Evolutionary conservation across 2,113 vertebrate species (phyloP), one percentile per base, ranked within the genome.

Genomic region (Erpornis zantholeuca): DNA sequence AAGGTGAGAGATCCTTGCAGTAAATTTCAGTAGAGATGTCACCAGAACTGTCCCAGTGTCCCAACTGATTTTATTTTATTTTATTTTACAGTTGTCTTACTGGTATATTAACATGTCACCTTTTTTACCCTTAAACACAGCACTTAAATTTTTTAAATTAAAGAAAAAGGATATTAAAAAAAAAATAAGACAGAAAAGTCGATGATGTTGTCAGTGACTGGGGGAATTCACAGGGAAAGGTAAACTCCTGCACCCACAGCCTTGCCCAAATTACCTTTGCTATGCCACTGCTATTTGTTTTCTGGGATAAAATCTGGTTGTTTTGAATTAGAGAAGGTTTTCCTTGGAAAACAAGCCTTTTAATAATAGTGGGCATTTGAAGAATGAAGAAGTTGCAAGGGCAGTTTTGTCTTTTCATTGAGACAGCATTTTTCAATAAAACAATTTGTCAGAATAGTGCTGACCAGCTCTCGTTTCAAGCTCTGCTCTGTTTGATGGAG

Each of bases 381-480:
- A 81, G 60, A 57, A 64, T 70, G 21, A 59, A 65, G 83, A 18
- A 35, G 15, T 81, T 86, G 25, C 4, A 7, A 86, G 47, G 73
- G 11, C 36, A 73, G 3, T 69, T 86, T 45, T 90, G 40, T 59
- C 56, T 87, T 93, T 57, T 75, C 44, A 57, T 76, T 13, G 35
- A 79, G 65, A 17, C 66, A 85, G 70, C 24, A 40, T 54, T 93
- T 92, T 82, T 75, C 44, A 71, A 13, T 66, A 25, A 85, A 79
- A 64, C 19, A 11, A 45, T 88, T 83, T 61, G 27, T 94, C 71
- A 92, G 61, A 72, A 36, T 59, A 72, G 17, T 68, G 66, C 66
- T 94, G 93, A 80, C 9, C 82, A 69, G n/a, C 31, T 63, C 29
- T 68, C 29, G 29, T 88, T 88, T 83, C 50, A 22, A 35, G n/a